A percentile compares a stretch with the other conserved stretches of the same genome.
phyloP scores from a whole-genome alignment of 2,797 vertebrate genomes.

The Xerus rutilus region DNA sequence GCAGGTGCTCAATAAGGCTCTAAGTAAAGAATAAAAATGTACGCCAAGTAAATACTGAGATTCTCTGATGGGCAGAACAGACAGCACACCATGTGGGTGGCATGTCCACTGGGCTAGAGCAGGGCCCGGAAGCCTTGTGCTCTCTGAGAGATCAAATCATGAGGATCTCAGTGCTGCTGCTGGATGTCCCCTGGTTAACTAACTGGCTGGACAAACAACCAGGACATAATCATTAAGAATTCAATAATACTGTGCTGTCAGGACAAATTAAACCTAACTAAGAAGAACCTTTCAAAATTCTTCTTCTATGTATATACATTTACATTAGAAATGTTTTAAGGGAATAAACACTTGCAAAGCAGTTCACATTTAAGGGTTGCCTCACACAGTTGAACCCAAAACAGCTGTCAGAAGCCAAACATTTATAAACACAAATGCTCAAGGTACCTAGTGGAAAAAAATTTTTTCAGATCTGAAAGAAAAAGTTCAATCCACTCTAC shows the following conservation, averaged over 20 bases:
- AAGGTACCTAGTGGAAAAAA: slow-evolving; percentile 42
- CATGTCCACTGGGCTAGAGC: neutral
- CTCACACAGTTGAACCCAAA: slow-evolving; percentile 67
- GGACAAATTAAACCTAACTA: slow-evolving; percentile 62
- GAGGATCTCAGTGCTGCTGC: too few relatives aligned
- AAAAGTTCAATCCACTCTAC: neutral
- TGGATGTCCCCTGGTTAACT: neutral
- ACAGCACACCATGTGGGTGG: accelerated
- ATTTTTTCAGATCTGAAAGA: slow-evolving; percentile 65
- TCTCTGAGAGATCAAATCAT: neutral
- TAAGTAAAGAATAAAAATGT: neutral
- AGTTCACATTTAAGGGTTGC: slow-evolving; percentile 65
- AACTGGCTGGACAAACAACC: neutral
- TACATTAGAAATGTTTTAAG: neutral
- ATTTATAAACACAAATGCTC: slow-evolving; percentile 74
- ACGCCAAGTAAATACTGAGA: neutral
- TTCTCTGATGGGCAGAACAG: too few relatives aligned
- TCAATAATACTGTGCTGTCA: slow-evolving; percentile 40
- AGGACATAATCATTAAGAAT: slow-evolving; percentile 47
- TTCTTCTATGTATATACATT: slow-evolving; percentile 56
- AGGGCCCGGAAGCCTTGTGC: neutral
- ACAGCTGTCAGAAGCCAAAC: slow-evolving; percentile 77
- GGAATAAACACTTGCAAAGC: slow-evolving; percentile 65
- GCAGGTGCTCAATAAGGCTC: neutral
- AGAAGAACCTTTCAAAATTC: slow-evolving; percentile 49